These are phyloP conservation scores for Troides oblongomaculatus DNA, from an alignment of 2,888 invertebrate genomes.

Conservation along the genomic window DNA sequence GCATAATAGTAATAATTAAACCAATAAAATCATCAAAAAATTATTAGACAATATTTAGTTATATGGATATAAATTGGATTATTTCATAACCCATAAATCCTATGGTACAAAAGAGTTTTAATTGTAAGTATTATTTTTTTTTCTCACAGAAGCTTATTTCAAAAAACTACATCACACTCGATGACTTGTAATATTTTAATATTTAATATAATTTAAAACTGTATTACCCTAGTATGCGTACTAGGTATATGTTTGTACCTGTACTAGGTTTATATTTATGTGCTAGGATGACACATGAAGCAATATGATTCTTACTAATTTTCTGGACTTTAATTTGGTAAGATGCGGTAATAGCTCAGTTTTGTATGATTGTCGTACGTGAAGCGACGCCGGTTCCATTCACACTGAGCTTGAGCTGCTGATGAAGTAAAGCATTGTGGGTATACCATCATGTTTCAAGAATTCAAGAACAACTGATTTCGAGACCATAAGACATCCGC, in stretches of 20 bases:
- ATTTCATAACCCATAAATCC: not conserved
- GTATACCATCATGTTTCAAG: too few relatives aligned
- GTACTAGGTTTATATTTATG: not conserved
- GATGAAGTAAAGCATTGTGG: too few relatives aligned
- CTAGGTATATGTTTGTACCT: not conserved
- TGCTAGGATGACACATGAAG: too few relatives aligned
- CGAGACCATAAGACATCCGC: too few relatives aligned
- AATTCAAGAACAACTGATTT: too few relatives aligned
- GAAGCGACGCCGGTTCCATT: too few relatives aligned
- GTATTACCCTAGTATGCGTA: conserved; percentile 11
- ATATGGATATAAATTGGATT: not conserved
- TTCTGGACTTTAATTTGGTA: too few relatives aligned
- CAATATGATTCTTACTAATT: too few relatives aligned
- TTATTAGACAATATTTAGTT: not conserved
- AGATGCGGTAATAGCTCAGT: too few relatives aligned
- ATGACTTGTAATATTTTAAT: not conserved
- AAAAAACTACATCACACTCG: not conserved
- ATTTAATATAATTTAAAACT: not conserved
- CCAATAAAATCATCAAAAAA: not conserved
- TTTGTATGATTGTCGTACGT: too few relatives aligned
- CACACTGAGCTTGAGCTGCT: too few relatives aligned
- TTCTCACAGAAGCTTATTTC: not conserved
- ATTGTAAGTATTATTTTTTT: not conserved
- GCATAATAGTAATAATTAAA: not conserved
- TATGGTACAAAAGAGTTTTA: not conserved